A percentile compares a stretch with the other conserved stretches of the same genome.
These are phyloP conservation scores for Stenolophus ochropezus DNA, from an alignment of 2,888 invertebrate genomes.

Conservation along the genomic window DNA sequence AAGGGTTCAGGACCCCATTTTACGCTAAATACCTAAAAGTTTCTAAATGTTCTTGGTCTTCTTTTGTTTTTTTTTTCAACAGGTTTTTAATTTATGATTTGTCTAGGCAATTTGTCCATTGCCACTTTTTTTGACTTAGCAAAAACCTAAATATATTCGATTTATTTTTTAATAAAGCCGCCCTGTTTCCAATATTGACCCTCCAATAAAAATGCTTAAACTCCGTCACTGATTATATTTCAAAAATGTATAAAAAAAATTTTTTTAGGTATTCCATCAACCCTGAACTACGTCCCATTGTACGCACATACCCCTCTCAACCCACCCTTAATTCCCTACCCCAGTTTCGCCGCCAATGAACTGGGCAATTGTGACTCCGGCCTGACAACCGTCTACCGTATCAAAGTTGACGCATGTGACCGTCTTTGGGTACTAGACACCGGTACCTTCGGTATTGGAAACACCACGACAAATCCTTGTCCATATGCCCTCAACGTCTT, in stretches of 20 bases:
- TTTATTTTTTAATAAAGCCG: too few relatives aligned
- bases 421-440: slow-evolving; percentile 90
- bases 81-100: too few relatives aligned
- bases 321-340: slow-evolving; percentile 86
- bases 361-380: slow-evolving; percentile 85
- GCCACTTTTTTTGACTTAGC: too few relatives aligned
- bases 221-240: background rate
- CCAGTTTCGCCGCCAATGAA: slow-evolving; percentile 84
- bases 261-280: slow-evolving; percentile 83
- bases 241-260: background rate
- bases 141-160: too few relatives aligned
- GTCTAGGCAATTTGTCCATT: too few relatives aligned
- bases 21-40: too few relatives aligned
- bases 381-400: slow-evolving; percentile 86
- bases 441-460: slow-evolving; percentile 87
- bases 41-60: too few relatives aligned
- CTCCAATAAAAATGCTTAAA: too few relatives aligned
- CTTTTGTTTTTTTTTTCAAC: too few relatives aligned
- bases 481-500: slow-evolving; percentile 87
- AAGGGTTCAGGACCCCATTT: too few relatives aligned
- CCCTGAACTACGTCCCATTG: slow-evolving; percentile 86
- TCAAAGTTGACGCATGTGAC: slow-evolving; percentile 86
- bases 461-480: slow-evolving; percentile 84
- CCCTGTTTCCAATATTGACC: too few relatives aligned
- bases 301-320: slow-evolving; percentile 80